Evolutionary conservation across 1,140 invertebrate species (phyloP).

Genomic region (Onthophagus taurus): DNA sequence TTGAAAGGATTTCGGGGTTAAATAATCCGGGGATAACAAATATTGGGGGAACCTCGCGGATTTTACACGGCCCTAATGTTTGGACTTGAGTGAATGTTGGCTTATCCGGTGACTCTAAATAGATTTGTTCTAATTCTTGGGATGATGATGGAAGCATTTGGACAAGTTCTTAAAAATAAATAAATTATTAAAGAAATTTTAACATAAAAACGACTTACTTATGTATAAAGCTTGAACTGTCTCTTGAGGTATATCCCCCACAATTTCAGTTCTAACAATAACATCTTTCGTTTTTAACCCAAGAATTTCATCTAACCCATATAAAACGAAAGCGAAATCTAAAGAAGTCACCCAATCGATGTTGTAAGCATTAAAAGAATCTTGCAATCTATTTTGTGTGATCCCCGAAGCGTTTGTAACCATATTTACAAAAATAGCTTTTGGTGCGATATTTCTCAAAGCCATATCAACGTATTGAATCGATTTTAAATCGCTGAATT

Average conservation of each 20-base stretch:
- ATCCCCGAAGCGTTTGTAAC: constrained; percentile 24
- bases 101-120: constrained; percentile 20
- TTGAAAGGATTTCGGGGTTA: constrained; percentile 19
- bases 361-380: constrained; percentile 29
- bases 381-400: constrained; percentile 22
- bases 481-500: constrained; percentile 26
- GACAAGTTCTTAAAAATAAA: constrained; percentile 22
- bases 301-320: constrained; percentile 28
- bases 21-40: constrained; percentile 35
- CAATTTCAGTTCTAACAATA: constrained; percentile 26
- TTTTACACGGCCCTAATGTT: constrained; percentile 28
- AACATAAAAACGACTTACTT: constrained; percentile 23
- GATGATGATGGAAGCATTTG: constrained; percentile 26
- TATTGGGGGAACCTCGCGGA: constrained; percentile 32
- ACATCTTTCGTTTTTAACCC: constrained; percentile 23
- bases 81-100: constrained; percentile 28
- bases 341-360: constrained; percentile 24
- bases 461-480: constrained; percentile 30
- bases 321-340: constrained; percentile 23
- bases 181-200: neutral
- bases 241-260: constrained; percentile 25
- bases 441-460: constrained; percentile 28
- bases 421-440: constrained; percentile 31
- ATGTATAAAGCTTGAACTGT: constrained; percentile 30
- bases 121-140: constrained; percentile 21